Percentiles rank a stretch among this genome's conserved stretches.
These are phyloP conservation scores for Lithophane semibrunnea DNA, from an alignment of 2,888 invertebrate genomes.

Conservation along the genomic window DNA sequence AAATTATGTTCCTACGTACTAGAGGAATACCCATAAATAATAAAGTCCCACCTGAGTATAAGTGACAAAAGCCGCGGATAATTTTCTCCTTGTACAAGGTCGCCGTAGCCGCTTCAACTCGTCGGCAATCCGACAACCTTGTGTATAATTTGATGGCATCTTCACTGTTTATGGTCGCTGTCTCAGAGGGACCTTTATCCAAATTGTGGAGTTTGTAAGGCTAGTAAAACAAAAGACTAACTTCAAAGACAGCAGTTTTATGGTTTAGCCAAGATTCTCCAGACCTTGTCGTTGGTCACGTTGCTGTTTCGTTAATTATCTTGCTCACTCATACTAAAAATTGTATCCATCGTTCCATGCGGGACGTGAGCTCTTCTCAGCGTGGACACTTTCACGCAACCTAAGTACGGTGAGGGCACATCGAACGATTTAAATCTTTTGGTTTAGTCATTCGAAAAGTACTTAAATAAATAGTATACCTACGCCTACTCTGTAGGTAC, in stretches of 20 bases:
- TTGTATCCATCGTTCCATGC: neutral
- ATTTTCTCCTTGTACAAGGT: constrained; percentile 28
- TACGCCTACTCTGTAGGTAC: no score
- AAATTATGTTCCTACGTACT: neutral
- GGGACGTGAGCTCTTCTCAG: neutral
- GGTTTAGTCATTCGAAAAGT: no score
- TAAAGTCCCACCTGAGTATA: constrained; percentile 32
- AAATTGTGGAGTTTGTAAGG: constrained; percentile 31
- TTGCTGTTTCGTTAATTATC: neutral
- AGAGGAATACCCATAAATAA: neutral
- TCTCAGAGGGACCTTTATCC: constrained; percentile 19
- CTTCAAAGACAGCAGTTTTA: neutral
- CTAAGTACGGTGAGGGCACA: neutral
- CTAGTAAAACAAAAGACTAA: constrained; percentile 23
- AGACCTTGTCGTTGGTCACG: neutral
- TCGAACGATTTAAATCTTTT: neutral
- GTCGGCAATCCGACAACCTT: neutral
- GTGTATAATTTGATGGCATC: constrained; percentile 16
- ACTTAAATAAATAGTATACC: no score
- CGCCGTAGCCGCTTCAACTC: constrained; percentile 12
- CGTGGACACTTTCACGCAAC: neutral
- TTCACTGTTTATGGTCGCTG: neutral
- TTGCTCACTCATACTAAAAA: neutral
- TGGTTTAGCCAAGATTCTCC: neutral
- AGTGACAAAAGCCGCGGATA: constrained; percentile 39